These are phyloP conservation scores for Cyclophora albipunctata DNA, from an alignment of 2,888 invertebrate species.

Conservation along the genomic window DNA sequence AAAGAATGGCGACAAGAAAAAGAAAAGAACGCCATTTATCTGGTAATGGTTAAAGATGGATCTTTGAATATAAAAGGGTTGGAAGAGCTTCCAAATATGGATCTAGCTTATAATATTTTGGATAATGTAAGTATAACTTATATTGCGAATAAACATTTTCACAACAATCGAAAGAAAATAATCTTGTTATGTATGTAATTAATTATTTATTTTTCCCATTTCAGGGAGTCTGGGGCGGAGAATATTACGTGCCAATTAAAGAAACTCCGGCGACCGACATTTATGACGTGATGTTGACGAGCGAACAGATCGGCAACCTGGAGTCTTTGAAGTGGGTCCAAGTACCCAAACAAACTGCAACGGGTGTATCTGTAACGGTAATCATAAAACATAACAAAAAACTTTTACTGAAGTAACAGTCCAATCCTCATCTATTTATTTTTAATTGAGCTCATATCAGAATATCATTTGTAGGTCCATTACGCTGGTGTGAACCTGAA, in stretches of 20 bases:
- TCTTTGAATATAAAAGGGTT: constrained; percentile 7
- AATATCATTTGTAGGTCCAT: constrained; percentile 20
- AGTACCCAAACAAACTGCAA: constrained; percentile 2
- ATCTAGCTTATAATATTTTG: constrained; percentile 21
- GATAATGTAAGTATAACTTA: constrained; percentile 17
- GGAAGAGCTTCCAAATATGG: constrained; percentile 10
- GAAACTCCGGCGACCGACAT: not conserved
- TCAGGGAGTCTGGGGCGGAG: constrained; percentile 25
- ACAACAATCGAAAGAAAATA: no score
- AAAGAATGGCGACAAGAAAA: constrained; percentile 23
- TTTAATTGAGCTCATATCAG: no score
- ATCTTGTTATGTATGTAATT: no score
- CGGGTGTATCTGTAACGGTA: constrained; percentile 18
- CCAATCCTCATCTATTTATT: no score
- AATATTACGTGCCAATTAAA: constrained; percentile 18
- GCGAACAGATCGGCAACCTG: constrained; percentile 18
- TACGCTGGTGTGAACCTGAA: constrained; percentile 26
- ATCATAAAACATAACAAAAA: no score
- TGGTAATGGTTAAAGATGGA: constrained; percentile 18
- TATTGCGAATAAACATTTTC: not conserved
- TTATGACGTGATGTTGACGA: constrained; percentile 8
- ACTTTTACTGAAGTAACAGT: no score
- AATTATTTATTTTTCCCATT: no score
- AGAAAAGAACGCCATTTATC: constrained; percentile 17
- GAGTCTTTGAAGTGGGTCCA: constrained; percentile 23